Evolutionary conservation across 2,888 invertebrate genomes (phyloP).

Genomic region (Ctena decussata): DNA sequence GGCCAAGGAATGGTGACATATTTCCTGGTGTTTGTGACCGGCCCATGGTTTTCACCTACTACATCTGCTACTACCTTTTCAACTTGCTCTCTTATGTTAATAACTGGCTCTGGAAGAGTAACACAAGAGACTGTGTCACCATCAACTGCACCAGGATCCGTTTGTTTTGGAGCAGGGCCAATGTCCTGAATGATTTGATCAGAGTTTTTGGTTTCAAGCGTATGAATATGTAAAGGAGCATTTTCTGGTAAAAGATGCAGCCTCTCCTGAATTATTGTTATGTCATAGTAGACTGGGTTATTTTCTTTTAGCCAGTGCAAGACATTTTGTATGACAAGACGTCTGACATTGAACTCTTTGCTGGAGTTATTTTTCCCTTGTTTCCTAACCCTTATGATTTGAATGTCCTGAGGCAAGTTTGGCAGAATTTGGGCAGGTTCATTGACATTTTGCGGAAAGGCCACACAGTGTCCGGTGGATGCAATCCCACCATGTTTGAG

Average conservation of each 20-base stretch:
- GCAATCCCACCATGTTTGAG: slow-evolving; percentile 60
- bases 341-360: slow-evolving; percentile 53
- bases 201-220: background rate
- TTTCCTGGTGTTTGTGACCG: background rate
- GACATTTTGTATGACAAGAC: slow-evolving; percentile 41
- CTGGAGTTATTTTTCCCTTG: slow-evolving; percentile 48
- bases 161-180: slow-evolving; percentile 47
- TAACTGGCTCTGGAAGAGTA: slow-evolving; percentile 3
- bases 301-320: slow-evolving; percentile 57
- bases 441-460: slow-evolving; percentile 56
- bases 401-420: slow-evolving; percentile 41
- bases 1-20: slow-evolving; percentile 48
- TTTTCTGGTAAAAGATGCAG: slow-evolving; percentile 30
- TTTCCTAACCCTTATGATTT: slow-evolving; percentile 42
- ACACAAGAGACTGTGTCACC: slow-evolving; percentile 30
- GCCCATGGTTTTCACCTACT: background rate
- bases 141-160: slow-evolving; percentile 32
- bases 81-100: slow-evolving; percentile 13
- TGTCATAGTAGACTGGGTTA: slow-evolving; percentile 53
- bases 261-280: slow-evolving; percentile 39
- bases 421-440: slow-evolving; percentile 35
- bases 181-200: background rate
- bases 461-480: slow-evolving; percentile 56
- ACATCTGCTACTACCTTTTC: slow-evolving; percentile 13
- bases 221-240: slow-evolving; percentile 19